Evolutionary conservation across 2,888 invertebrate species (phyloP).

Genomic region (Perdita meconis): DNA sequence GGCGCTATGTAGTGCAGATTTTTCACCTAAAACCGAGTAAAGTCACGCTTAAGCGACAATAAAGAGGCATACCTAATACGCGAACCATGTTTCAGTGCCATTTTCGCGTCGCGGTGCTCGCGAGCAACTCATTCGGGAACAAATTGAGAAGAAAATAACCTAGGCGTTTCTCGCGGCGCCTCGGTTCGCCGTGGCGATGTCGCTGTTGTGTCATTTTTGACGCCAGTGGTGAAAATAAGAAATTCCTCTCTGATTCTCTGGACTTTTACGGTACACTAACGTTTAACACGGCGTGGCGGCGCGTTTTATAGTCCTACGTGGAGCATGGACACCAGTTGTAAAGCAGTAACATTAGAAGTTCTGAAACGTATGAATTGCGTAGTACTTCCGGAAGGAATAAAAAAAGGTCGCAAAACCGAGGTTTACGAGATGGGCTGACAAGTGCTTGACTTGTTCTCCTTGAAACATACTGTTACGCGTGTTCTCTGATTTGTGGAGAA

Average conservation of each 20-base stretch:
- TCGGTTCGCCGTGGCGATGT: constrained; percentile 13
- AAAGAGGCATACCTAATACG: constrained; percentile 22
- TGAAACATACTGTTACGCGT: no score
- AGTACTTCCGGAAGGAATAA: neutral
- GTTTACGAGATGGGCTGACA: neutral
- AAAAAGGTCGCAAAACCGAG: neutral
- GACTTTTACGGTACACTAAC: constrained; percentile 17
- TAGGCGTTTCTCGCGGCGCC: neutral
- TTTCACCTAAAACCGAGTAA: constrained; percentile 7
- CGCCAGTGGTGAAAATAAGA: constrained; percentile 31
- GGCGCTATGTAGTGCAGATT: neutral
- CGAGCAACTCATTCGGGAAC: constrained; percentile 37
- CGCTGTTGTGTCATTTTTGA: constrained; percentile 19
- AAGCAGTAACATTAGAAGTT: neutral
- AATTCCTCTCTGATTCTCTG: constrained; percentile 4
- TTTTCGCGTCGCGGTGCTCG: constrained; percentile 28
- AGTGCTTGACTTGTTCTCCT: neutral
- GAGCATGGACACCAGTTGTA: neutral
- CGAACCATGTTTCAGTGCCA: constrained; percentile 24
- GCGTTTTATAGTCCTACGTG: neutral
- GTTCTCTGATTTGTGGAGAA: neutral
- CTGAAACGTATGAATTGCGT: neutral
- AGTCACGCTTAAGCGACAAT: neutral
- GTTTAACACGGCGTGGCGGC: constrained; percentile 4
- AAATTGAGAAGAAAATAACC: constrained; percentile 30